phyloP scores from a whole-genome alignment of 2,888 invertebrate species.

The Melangyna quadrimaculata region DNA sequence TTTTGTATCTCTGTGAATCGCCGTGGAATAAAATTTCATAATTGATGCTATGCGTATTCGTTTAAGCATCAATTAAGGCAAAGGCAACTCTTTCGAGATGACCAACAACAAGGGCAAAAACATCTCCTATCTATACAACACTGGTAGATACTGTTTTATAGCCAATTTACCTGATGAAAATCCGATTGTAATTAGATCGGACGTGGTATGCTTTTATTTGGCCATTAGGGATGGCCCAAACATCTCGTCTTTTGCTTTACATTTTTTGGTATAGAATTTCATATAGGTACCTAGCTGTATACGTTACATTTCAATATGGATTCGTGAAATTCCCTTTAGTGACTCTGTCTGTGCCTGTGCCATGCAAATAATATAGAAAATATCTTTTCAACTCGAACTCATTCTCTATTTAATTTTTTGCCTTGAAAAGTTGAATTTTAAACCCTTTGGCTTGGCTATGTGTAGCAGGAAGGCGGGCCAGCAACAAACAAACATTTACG shows the following conservation, averaged over 20 bases:
- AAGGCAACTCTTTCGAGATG: slow-evolving; percentile 36
- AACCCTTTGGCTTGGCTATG: background rate
- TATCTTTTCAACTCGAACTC: background rate
- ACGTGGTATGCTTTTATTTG: slow-evolving; percentile 54
- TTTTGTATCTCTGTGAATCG: slow-evolving; percentile 4
- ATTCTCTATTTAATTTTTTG: background rate
- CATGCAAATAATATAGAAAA: slow-evolving; percentile 48
- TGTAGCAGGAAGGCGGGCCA: slow-evolving; percentile 3
- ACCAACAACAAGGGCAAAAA: slow-evolving; percentile 18
- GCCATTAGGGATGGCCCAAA: slow-evolving; percentile 46
- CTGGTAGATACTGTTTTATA: slow-evolving; percentile 12
- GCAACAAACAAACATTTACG: slow-evolving; percentile 47
- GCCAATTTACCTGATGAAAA: slow-evolving; percentile 54
- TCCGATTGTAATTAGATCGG: slow-evolving; percentile 60
- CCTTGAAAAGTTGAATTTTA: slow-evolving; percentile 11
- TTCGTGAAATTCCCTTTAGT: slow-evolving; percentile 8
- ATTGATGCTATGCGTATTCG: slow-evolving; percentile 52
- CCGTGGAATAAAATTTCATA: slow-evolving; percentile 48
- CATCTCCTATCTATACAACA: background rate
- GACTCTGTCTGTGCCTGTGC: background rate
- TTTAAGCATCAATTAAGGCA: slow-evolving; percentile 57
- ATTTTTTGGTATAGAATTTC: no score
- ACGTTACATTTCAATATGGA: slow-evolving; percentile 17
- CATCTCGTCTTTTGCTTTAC: slow-evolving; percentile 4
- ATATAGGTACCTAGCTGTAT: no score